These are phyloP conservation scores for Anoura caudifer DNA, from an alignment of 2,113 vertebrate genomes.

Conservation along the genomic window DNA sequence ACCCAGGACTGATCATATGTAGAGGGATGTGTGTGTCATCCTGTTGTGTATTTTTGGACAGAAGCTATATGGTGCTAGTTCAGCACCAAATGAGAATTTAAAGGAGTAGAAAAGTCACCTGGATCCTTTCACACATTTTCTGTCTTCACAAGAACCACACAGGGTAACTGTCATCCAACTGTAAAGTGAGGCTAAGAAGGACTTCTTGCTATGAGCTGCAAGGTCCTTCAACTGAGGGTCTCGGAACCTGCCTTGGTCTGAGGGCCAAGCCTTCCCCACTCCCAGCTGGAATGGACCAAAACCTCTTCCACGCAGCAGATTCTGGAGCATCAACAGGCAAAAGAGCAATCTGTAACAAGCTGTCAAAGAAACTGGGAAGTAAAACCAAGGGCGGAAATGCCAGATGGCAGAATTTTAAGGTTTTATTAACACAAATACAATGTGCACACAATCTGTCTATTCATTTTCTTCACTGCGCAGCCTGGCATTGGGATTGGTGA, in stretches of 20 bases:
- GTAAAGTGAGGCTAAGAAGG: neutral
- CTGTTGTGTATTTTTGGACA: neutral
- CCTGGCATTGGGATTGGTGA: slow-evolving; percentile 98
- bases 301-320: neutral
- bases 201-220: neutral
- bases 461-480: slow-evolving; percentile 99
- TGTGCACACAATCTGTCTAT: slow-evolving; percentile 70
- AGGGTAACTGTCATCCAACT: neutral
- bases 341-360: neutral
- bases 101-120: too few species aligned
- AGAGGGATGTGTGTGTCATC: neutral
- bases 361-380: neutral
- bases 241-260: neutral
- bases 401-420: neutral
- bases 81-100: neutral
- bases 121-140: neutral
- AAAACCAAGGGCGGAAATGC: neutral
- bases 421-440: slow-evolving; percentile 84
- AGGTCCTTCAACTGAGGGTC: neutral
- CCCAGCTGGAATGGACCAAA: neutral
- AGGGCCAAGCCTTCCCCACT: neutral
- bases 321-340: neutral
- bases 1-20: neutral
- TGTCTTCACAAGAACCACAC: neutral
- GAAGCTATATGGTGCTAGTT: neutral